phyloP scores from a whole-genome alignment of 2,888 invertebrate genomes.

The Onthophagus sagittarius region DNA sequence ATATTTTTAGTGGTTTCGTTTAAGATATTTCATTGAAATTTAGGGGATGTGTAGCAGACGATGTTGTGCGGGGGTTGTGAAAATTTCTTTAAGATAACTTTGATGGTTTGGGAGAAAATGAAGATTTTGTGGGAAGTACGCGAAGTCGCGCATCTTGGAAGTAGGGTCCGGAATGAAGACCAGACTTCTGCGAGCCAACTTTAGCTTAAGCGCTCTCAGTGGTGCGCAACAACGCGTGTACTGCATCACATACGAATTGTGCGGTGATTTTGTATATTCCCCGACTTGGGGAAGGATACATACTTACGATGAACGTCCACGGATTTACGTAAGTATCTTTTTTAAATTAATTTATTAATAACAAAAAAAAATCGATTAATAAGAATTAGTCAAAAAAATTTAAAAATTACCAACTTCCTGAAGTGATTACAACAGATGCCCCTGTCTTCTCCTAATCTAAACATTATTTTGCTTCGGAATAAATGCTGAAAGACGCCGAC shows the following conservation, averaged over 20 bases:
- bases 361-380: neutral
- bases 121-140: constrained; percentile 36
- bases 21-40: neutral
- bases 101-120: constrained; percentile 27
- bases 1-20: neutral
- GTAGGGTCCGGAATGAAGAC: constrained; percentile 28
- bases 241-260: constrained; percentile 42
- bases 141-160: constrained; percentile 36
- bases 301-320: constrained; percentile 46
- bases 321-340: constrained; percentile 42
- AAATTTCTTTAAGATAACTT: constrained; percentile 27
- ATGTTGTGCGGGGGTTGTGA: constrained; percentile 1
- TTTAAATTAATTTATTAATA: neutral
- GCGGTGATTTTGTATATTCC: constrained; percentile 38
- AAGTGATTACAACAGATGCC: neutral
- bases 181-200: constrained; percentile 42
- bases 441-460: neutral
- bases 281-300: constrained; percentile 40
- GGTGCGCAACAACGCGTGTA: constrained; percentile 48
- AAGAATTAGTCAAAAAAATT: neutral
- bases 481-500: neutral
- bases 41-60: neutral
- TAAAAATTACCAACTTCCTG: neutral
- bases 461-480: neutral
- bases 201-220: constrained; percentile 44